These are phyloP conservation scores for Mixornis gularis DNA, from an alignment of 2,113 vertebrate genomes.

Conservation along the genomic window DNA sequence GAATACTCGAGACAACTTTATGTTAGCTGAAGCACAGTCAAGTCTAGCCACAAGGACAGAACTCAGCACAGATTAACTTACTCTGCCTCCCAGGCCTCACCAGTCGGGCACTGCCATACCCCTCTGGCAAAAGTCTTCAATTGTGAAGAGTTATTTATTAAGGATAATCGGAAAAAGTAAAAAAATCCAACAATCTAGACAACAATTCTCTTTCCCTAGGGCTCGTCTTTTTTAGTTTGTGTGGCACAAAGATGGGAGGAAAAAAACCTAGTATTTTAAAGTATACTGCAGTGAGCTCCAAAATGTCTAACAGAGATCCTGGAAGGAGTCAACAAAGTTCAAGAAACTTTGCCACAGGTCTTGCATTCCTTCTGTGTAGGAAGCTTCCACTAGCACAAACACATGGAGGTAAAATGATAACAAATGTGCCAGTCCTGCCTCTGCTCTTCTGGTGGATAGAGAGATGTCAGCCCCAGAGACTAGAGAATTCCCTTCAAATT, in stretches of 20 bases:
- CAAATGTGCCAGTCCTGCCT: not conserved
- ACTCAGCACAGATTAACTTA: not conserved
- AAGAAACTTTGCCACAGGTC: not conserved
- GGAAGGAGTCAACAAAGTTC: not conserved
- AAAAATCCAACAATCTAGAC: not conserved
- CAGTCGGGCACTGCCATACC: not conserved
- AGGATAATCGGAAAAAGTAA: not conserved
- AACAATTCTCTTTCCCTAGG: not conserved
- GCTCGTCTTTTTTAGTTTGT: not conserved
- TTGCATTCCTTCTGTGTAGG: not conserved
- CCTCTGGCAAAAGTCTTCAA: not conserved
- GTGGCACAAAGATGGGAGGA: not conserved
- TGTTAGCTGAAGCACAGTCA: not conserved
- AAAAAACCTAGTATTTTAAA: rapidly evolving
- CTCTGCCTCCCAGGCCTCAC: not conserved
- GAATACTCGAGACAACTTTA: not conserved
- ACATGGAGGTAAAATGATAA: not conserved
- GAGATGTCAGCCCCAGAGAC: not conserved
- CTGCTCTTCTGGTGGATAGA: not conserved
- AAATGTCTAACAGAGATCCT: not conserved
- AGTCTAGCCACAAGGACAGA: not conserved
- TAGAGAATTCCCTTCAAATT: not conserved
- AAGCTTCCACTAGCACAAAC: not conserved
- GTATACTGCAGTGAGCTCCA: not conserved
- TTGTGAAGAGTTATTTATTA: not conserved